phyloP scores from a whole-genome alignment of 2,797 vertebrate species.

The Amphiprion clarkii region DNA sequence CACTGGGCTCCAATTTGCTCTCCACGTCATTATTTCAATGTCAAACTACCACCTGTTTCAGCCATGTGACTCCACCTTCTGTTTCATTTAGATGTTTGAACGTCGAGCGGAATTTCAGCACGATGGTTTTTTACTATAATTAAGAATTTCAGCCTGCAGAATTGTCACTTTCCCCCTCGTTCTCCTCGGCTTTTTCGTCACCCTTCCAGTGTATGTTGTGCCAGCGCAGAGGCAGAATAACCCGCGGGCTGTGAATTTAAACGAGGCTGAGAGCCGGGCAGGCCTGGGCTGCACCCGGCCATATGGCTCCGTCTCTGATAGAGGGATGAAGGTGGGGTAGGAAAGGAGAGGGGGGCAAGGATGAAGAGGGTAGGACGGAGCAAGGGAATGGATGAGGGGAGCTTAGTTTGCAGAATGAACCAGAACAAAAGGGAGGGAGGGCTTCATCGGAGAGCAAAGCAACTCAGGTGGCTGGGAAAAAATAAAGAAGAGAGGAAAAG shows the following conservation, averaged over 20 bases:
- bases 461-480: conserved; percentile 22
- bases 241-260: conserved; percentile 83
- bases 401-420: conserved; percentile 64
- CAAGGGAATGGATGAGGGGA: conserved; percentile 42
- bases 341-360: conserved; percentile 45
- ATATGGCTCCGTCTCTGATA: conserved; percentile 76
- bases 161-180: conserved; percentile 19
- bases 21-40: conserved; percentile 57
- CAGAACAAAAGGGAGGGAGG: conserved; percentile 44
- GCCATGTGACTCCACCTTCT: conserved; percentile 51
- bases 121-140: conserved; percentile 42
- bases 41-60: conserved; percentile 66
- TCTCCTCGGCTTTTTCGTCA: conserved; percentile 41
- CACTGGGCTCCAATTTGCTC: conserved; percentile 32
- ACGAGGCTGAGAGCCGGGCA: conserved; percentile 76
- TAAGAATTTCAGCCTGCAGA: conserved; percentile 42
- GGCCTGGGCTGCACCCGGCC: conserved; percentile 70
- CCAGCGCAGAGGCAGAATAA: conserved; percentile 65
- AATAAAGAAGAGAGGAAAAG: conserved; percentile 15
- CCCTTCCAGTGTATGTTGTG: conserved; percentile 63
- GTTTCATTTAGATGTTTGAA: conserved; percentile 40
- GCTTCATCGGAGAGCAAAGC: conserved; percentile 18
- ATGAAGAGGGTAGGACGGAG: conserved; percentile 46
- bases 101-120: conserved; percentile 26
- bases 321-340: conserved; percentile 43